These are phyloP conservation scores for Galleria mellonella DNA, from an alignment of 1,140 invertebrate species.

Conservation along the genomic window DNA sequence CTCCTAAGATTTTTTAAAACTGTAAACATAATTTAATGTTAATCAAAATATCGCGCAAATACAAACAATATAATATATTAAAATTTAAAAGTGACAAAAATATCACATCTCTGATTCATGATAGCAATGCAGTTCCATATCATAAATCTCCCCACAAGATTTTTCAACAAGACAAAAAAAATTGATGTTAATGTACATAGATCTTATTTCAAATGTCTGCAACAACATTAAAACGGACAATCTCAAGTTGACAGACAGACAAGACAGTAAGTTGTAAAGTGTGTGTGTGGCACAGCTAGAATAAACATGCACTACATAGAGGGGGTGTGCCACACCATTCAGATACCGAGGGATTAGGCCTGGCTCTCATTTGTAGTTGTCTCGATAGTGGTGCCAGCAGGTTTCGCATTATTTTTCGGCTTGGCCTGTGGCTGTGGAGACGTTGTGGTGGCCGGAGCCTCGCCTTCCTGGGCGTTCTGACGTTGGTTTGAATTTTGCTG, in stretches of 20 bases:
- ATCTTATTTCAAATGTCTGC: conserved; percentile 15
- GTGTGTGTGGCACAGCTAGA: conserved; percentile 42
- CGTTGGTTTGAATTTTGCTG: conserved; percentile 8
- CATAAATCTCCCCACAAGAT: conserved; percentile 27
- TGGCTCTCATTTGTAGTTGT: conserved; percentile 70
- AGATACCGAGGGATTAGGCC: conserved; percentile 41
- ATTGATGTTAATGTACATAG: conserved; percentile 15
- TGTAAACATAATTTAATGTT: conserved; percentile 14
- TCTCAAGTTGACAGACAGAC: conserved; percentile 37
- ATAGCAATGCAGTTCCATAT: conserved; percentile 57
- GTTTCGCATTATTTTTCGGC: conserved; percentile 36
- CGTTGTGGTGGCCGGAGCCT: conserved; percentile 26
- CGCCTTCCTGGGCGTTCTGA: conserved; percentile 26
- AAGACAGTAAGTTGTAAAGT: conserved; percentile 30
- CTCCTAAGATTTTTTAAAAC: neutral
- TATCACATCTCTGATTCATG: conserved; percentile 66
- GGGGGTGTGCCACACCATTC: conserved; percentile 33
- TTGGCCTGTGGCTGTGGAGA: conserved; percentile 40
- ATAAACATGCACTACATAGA: conserved; percentile 41
- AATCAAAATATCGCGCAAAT: conserved; percentile 17
- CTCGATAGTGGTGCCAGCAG: conserved; percentile 49
- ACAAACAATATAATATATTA: conserved; percentile 38
- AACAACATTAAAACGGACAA: conserved; percentile 35
- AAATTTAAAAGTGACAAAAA: conserved; percentile 51
- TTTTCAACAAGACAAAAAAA: conserved; percentile 18